phyloP scores from a whole-genome alignment of 2,113 vertebrate genomes.

The Trichechus manatus region DNA sequence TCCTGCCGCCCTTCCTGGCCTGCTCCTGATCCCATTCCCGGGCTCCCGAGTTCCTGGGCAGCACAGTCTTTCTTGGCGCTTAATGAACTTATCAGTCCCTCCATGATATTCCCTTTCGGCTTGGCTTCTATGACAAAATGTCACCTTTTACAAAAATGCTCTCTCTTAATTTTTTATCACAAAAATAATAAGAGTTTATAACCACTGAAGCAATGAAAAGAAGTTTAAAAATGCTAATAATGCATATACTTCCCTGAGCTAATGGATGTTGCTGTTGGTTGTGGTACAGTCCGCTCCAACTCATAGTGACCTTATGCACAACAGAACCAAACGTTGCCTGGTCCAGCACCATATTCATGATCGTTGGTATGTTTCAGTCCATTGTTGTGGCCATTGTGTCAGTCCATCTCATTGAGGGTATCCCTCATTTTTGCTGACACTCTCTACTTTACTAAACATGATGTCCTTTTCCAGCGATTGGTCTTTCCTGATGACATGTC shows the following conservation, averaged over 20 bases:
- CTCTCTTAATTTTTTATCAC: not conserved
- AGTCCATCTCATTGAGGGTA: too few species aligned
- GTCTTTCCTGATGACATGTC: too few species aligned
- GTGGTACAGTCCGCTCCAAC: too few species aligned
- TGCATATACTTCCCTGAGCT: not conserved
- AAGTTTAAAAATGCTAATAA: slow-evolving; percentile 9
- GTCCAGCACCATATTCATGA: too few species aligned
- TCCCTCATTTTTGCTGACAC: too few species aligned
- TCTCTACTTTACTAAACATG: too few species aligned
- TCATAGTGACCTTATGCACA: too few species aligned
- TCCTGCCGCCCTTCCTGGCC: not conserved
- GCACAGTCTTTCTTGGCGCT: not conserved
- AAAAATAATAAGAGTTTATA: not conserved
- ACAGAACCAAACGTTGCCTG: too few species aligned
- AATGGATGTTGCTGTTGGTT: not conserved
- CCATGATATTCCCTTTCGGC: not conserved
- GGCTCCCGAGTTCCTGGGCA: not conserved
- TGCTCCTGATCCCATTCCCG: not conserved
- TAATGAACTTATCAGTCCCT: not conserved
- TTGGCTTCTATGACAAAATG: not conserved
- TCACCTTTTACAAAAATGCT: slow-evolving; percentile 23
- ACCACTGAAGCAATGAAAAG: not conserved
- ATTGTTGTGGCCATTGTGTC: too few species aligned
- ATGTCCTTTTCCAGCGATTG: too few species aligned
- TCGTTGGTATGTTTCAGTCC: too few species aligned